A percentile compares a stretch with the other conserved stretches of the same genome.
These are phyloP conservation scores for Ethmia dodecea DNA, from an alignment of 2,888 invertebrate genomes.

Conservation along the genomic window DNA sequence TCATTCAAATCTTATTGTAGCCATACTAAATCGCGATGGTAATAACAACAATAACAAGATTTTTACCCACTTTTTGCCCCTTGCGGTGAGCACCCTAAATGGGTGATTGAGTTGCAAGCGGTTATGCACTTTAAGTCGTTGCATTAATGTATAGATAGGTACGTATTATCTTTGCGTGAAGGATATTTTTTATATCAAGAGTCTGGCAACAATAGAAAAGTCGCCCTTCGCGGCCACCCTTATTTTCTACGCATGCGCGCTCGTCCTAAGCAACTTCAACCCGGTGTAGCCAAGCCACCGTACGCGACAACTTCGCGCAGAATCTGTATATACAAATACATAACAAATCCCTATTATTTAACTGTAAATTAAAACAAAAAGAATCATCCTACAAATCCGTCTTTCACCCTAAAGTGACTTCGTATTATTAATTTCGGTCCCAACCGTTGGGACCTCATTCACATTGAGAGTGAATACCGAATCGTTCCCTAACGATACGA, in stretches of 20 bases:
- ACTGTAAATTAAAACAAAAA: constrained; percentile 44
- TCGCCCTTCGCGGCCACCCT: constrained; percentile 54
- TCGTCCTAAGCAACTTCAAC: constrained; percentile 47
- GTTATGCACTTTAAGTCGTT: constrained; percentile 37
- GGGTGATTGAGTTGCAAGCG: constrained; percentile 6
- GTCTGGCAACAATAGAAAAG: constrained; percentile 60
- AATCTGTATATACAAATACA: constrained; percentile 60
- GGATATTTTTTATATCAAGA: constrained; percentile 41
- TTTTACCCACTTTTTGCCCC: constrained; percentile 24
- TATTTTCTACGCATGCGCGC: constrained; percentile 63
- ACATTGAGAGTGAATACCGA: constrained; percentile 12
- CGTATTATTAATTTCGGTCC: constrained; percentile 6
- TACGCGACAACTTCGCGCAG: constrained; percentile 62
- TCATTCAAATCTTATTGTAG: too few relatives aligned
- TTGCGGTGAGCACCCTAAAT: constrained; percentile 21
- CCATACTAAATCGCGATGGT: too few relatives aligned
- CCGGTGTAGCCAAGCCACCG: constrained; percentile 54
- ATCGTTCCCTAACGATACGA: constrained; percentile 18
- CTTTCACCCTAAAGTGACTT: constrained; percentile 30
- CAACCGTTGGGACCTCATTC: constrained; percentile 20
- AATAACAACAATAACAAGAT: constrained; percentile 39
- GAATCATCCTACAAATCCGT: constrained; percentile 63
- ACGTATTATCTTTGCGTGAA: constrained; percentile 10
- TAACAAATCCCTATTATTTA: constrained; percentile 59
- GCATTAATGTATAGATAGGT: constrained; percentile 21